These are phyloP conservation scores for Ashinkailepas kermadecensis DNA, from an alignment of 2,888 invertebrate species.

Conservation along the genomic window DNA sequence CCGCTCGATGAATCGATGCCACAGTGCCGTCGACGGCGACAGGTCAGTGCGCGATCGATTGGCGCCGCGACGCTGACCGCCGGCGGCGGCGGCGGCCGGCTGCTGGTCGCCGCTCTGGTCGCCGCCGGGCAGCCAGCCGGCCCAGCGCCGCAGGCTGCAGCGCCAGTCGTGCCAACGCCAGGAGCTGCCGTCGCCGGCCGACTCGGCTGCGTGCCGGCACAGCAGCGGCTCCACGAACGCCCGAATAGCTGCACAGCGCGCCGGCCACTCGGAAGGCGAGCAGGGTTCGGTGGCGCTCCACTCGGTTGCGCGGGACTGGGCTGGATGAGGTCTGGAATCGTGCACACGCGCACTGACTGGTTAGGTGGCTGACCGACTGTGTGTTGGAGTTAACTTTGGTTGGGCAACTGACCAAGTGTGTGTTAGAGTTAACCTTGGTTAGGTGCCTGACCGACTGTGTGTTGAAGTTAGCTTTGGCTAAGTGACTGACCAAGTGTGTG, in stretches of 20 bases:
- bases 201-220: not conserved
- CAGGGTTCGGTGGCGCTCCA: too few species aligned
- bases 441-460: too few species aligned
- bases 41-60: not conserved
- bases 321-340: not conserved
- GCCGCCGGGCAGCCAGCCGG: not conserved
- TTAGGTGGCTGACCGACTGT: too few species aligned
- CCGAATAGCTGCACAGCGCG: not conserved
- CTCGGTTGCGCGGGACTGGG: not conserved
- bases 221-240: conserved; percentile 13
- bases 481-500: too few species aligned
- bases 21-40: not conserved
- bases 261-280: too few species aligned
- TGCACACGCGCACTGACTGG: too few species aligned
- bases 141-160: conserved; percentile 1
- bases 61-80: not conserved
- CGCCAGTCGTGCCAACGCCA: conserved; percentile 2
- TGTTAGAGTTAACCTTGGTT: too few species aligned
- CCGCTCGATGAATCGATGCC: conserved; percentile 11
- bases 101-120: not conserved
- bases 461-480: too few species aligned
- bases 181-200: not conserved
- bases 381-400: too few species aligned
- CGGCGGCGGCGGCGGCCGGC: not conserved
- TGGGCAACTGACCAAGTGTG: too few species aligned